Evolutionary conservation across 2,113 vertebrate genomes (phyloP).

Genomic region (Pollachius pollachius): DNA sequence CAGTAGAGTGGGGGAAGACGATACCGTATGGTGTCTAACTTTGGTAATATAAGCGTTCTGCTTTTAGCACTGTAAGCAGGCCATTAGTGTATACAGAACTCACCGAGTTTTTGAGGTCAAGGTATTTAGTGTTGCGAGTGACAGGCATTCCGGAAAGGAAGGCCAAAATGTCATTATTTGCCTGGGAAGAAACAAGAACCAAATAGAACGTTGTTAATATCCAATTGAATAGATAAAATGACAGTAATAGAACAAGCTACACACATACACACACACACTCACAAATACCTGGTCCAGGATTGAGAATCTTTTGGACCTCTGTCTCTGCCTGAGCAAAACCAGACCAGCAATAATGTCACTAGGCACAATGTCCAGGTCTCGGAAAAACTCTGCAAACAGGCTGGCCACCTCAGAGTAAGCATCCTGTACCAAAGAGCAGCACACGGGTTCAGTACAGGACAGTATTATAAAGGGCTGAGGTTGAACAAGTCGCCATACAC

Average conservation of each 20-base stretch:
- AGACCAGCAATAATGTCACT: conserved; percentile 97
- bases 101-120: conserved; percentile 96
- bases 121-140: conserved; percentile 93
- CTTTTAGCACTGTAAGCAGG: not conserved
- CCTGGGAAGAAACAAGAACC: conserved; percentile 70
- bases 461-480: too few relatives aligned
- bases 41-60: too few relatives aligned
- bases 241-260: not conserved
- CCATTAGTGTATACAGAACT: conserved; percentile 42
- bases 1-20: too few relatives aligned
- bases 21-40: too few relatives aligned
- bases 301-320: conserved; percentile 87
- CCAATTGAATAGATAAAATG: not conserved
- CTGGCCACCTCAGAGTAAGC: conserved; percentile 99
- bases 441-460: not conserved
- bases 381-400: conserved; percentile 97
- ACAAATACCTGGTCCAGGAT: conserved; percentile 77
- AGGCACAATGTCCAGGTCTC: conserved; percentile 97
- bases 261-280: not conserved
- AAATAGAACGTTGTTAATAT: not conserved
- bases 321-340: conserved; percentile 91
- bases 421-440: conserved; percentile 74
- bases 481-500: too few relatives aligned
- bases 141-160: conserved; percentile 98
- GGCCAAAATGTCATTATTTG: conserved; percentile 96